These are phyloP conservation scores for Tetragnatha montana DNA, from an alignment of 2,888 invertebrate species.

Conservation along the genomic window DNA sequence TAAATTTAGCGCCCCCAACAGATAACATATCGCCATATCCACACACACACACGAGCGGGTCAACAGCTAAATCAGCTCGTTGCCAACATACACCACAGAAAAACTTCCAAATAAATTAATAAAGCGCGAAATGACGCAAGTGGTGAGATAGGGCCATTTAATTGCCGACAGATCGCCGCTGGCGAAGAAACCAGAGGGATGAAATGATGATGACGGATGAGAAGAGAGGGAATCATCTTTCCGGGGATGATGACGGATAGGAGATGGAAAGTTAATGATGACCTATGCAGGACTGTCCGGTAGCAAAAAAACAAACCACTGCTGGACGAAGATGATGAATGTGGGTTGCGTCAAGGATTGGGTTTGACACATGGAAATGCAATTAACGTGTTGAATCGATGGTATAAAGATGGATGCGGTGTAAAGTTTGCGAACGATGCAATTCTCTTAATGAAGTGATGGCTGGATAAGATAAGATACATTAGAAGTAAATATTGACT, in stretches of 20 bases:
- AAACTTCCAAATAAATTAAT: not conserved
- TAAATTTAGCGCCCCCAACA: not conserved
- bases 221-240: conserved; percentile 41
- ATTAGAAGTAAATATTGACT: too few species aligned
- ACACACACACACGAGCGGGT: not conserved
- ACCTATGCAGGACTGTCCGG: conserved; percentile 38
- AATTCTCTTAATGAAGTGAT: too few species aligned
- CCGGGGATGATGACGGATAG: conserved; percentile 63
- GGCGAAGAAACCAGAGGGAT: conserved; percentile 11
- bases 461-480: too few species aligned
- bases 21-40: not conserved
- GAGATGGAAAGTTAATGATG: conserved; percentile 58
- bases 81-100: not conserved
- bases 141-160: conserved; percentile 28
- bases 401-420: too few species aligned
- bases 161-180: conserved; percentile 48
- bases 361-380: too few species aligned
- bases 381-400: too few species aligned
- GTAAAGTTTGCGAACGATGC: too few species aligned
- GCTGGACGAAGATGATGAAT: too few species aligned
- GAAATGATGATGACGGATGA: conserved; percentile 55
- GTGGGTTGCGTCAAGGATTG: too few species aligned
- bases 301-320: conserved; percentile 48
- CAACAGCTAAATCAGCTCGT: not conserved
- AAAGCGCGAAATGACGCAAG: conserved; percentile 2